Percentiles rank a stretch among this genome's conserved stretches.
Evolutionary conservation across 2,797 vertebrate species (phyloP).

Genomic region (Anas bahamensis): DNA sequence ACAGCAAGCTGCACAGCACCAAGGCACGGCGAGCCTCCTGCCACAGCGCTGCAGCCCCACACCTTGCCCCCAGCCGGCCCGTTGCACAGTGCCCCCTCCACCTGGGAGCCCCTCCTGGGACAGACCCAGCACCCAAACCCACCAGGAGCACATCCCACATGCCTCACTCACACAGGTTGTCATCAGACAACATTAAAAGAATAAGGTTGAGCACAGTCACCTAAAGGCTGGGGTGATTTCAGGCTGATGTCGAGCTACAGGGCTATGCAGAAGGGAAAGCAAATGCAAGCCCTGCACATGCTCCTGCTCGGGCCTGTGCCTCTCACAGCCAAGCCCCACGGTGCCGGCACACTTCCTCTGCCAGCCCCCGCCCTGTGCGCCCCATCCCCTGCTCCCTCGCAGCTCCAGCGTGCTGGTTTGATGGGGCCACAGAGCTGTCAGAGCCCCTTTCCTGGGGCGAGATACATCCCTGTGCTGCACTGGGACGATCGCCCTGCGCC

Average conservation of each 20-base stretch:
- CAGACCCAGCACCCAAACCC: background rate
- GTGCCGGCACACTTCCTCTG: background rate
- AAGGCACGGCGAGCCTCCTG: fast-evolving
- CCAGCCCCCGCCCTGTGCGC: background rate
- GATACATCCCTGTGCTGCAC: no score
- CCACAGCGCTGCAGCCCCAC: background rate
- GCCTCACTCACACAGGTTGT: fast-evolving
- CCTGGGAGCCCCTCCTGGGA: background rate
- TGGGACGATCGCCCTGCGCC: no score
- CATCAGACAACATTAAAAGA: fast-evolving
- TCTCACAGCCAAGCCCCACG: background rate
- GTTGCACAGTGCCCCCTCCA: background rate
- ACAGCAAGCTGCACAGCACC: background rate
- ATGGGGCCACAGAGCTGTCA: no score
- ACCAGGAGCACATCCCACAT: background rate
- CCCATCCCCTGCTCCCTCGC: background rate
- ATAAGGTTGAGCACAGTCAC: background rate
- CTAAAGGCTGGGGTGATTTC: background rate
- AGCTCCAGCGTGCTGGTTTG: no score
- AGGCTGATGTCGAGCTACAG: background rate
- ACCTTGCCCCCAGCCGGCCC: background rate
- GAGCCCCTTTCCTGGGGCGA: no score
- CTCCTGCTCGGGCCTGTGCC: background rate
- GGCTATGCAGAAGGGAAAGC: background rate
- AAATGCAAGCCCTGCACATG: fast-evolving